Evolutionary conservation across 2,888 invertebrate genomes (phyloP).

Genomic region (Hyles lineata): DNA sequence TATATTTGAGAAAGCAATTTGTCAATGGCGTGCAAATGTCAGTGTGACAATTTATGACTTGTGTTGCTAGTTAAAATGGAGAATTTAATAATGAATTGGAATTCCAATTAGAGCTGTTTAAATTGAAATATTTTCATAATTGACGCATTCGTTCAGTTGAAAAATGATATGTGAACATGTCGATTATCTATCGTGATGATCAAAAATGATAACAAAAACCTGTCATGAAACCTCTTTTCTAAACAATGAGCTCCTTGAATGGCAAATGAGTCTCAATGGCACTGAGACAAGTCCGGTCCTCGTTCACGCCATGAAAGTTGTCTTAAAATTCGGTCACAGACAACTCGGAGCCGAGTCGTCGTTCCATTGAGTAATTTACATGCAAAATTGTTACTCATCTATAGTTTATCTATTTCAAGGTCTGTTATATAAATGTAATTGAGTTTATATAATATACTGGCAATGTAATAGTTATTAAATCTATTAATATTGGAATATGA

Average conservation of each 20-base stretch:
- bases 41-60: slow-evolving; percentile 1
- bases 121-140: neutral
- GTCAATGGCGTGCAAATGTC: slow-evolving; percentile 19
- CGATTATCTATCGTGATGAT: neutral
- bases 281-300: slow-evolving; percentile 10
- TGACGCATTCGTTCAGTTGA: neutral
- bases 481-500: no score
- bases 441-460: neutral
- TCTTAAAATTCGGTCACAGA: slow-evolving; percentile 42
- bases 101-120: neutral
- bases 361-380: slow-evolving; percentile 31
- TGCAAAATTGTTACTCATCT: neutral
- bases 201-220: neutral
- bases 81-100: neutral
- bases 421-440: neutral
- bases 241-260: neutral
- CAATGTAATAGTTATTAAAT: neutral
- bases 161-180: neutral
- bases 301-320: slow-evolving; percentile 20
- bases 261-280: slow-evolving; percentile 3
- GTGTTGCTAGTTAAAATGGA: slow-evolving; percentile 9
- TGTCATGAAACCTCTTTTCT: slow-evolving; percentile 1
- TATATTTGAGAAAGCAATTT: slow-evolving; percentile 10
- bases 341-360: slow-evolving; percentile 54
- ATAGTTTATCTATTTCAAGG: neutral